A percentile compares a stretch with the other conserved stretches of the same genome.
Evolutionary conservation across 2,113 vertebrate species (phyloP).

Genomic region (Lathamus discolor): DNA sequence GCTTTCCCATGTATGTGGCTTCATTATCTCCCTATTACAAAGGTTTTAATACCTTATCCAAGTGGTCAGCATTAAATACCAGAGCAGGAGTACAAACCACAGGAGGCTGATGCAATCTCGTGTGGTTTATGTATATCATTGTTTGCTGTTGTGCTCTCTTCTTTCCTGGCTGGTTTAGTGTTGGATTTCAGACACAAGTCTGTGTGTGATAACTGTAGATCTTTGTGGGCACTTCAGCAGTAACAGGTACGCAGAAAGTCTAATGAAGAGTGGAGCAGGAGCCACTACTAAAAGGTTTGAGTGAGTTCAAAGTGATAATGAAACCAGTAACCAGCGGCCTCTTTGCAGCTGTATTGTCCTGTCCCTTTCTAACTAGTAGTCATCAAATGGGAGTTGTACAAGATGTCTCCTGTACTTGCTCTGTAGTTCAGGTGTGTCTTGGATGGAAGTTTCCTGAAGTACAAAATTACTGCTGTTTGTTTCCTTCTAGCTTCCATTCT

Average conservation of each 20-base stretch:
- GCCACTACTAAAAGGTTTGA: not conserved
- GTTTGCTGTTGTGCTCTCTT: not conserved
- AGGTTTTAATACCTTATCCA: not conserved
- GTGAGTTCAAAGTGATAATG: not conserved
- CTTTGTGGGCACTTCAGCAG: not conserved
- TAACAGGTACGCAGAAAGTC: not conserved
- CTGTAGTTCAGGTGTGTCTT: not conserved
- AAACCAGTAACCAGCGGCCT: not conserved
- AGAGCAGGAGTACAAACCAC: not conserved
- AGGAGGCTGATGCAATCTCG: rapidly evolving
- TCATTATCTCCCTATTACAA: not conserved
- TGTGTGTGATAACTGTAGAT: not conserved
- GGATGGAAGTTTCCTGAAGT: not conserved
- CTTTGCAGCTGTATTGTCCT: not conserved
- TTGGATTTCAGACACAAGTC: too few species aligned
- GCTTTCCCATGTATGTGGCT: not conserved
- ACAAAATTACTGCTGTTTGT: not conserved
- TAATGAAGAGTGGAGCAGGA: not conserved
- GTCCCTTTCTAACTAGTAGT: not conserved
- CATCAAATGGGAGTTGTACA: not conserved
- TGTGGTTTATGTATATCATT: not conserved
- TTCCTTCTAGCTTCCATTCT: not conserved
- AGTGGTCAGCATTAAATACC: not conserved
- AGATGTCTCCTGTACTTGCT: not conserved
- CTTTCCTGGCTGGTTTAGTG: not conserved